Evolutionary conservation across 2,888 invertebrate genomes (phyloP).

Genomic region (Synergus laeviventris): DNA sequence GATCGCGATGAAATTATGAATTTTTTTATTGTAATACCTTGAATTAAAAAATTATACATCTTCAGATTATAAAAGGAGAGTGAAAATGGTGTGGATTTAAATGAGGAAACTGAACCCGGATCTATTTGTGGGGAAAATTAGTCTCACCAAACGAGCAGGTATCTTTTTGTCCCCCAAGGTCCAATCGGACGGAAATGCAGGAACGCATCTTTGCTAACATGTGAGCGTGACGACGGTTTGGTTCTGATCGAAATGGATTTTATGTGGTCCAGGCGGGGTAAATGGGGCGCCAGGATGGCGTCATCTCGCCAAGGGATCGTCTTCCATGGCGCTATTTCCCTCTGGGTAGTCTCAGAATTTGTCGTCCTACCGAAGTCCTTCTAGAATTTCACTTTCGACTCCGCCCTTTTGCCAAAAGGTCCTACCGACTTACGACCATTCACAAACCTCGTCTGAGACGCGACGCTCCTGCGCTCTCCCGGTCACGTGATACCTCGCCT

Average conservation of each 20-base stretch:
- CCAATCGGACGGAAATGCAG: conserved; percentile 19
- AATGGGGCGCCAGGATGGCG: conserved; percentile 70
- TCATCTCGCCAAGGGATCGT: conserved; percentile 73
- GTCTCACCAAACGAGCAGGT: neutral
- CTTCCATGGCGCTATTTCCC: conserved; percentile 62
- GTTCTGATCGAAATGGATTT: conserved; percentile 54
- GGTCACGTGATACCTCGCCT: conserved; percentile 22
- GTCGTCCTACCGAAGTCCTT: conserved; percentile 55
- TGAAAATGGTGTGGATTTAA: neutral
- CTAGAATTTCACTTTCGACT: conserved; percentile 61
- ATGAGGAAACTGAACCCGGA: neutral
- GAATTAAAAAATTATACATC: too few species aligned
- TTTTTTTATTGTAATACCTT: too few species aligned
- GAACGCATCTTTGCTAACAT: conserved; percentile 22
- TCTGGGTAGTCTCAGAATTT: conserved; percentile 52
- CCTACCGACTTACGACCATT: conserved; percentile 44
- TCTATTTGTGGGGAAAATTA: neutral
- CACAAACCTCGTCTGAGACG: conserved; percentile 48
- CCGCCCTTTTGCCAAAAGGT: conserved; percentile 59
- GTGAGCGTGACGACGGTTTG: conserved; percentile 28
- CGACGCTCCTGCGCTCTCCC: conserved; percentile 41
- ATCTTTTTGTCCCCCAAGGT: neutral
- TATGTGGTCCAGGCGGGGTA: conserved; percentile 53
- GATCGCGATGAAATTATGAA: too few species aligned
- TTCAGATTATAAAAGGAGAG: too few species aligned